Base-by-base conservation (phyloP, 2,888 invertebrate species). In the Strigamia crassipes region DNA sequence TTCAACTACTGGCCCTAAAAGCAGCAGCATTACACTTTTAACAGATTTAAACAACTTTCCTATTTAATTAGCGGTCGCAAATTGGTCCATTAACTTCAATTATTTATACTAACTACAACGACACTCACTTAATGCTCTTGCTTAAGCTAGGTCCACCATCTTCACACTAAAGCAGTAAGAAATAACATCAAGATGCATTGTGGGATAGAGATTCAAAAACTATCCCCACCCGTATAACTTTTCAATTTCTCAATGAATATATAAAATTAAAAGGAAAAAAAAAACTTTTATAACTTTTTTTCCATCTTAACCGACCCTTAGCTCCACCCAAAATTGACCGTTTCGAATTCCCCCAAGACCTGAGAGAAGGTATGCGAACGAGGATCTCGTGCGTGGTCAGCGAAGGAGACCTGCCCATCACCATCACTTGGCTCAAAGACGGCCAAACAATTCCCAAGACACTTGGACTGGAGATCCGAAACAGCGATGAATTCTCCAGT, bases 251-350 rank as follows among this genome's bases (percentile, higher is more conserved):
- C 46, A 46, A 13, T 73, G 27, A n/a, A 73, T 15, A 73, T 18
- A n/a, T 73, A 18, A 18, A 12, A 73, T 31, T 5, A 73, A 73
- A 73, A 6, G 12, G 4, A 6, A 73, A 73, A 73, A 21, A 73
- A 73, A 73, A 21, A 13, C 13, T 73, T 73, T 31, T 73, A 73
- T 80, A 46, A 41, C 80, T 80, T 80, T 80, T 31, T 41, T 51
- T 51, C 18, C 88, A 87, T 89, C 87, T 89, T 88, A 83, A 83
- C 82, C 88, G 87, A 87, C 90, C 90, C 88, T 13, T 66, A 93
- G 93, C 92, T 91, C 93, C 93, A 90, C 93, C 93, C 90, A 92
- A 92, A 90, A 93, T 94, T 91, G 93, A 93, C 91, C 93, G 93
- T 90, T 93, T 94, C 92, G 91, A 91, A 90, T 93, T 93, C 90